These are phyloP conservation scores for Sycon ciliatum DNA, from an alignment of 37 sponge, comb jelly and placozoan species.

Conservation along the genomic window DNA sequence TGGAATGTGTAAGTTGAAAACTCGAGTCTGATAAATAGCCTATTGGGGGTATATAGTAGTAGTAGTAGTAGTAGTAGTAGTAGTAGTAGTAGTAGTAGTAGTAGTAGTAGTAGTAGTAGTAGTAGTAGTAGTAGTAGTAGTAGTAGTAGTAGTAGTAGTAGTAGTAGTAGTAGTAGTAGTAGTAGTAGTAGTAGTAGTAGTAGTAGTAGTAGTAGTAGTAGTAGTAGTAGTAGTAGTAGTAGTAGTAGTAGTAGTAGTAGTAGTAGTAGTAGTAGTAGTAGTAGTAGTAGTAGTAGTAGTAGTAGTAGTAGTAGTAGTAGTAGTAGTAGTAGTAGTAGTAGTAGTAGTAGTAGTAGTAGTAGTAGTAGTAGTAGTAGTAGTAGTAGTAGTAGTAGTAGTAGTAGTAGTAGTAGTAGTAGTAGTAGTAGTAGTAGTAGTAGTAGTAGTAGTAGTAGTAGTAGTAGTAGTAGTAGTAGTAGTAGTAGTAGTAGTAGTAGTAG, in stretches of 20 bases:
- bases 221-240: conserved; percentile 8
- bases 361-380: conserved; percentile 8
- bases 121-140: conserved; percentile 8
- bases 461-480: conserved; percentile 8
- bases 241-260: conserved; percentile 8
- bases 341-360: conserved; percentile 8
- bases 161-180: conserved; percentile 8
- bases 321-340: conserved; percentile 6
- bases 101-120: conserved; percentile 8
- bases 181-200: conserved; percentile 8
- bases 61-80: conserved; percentile 8
- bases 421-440: conserved; percentile 8
- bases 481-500: conserved; percentile 8
- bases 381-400: conserved; percentile 6
- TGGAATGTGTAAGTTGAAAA: too few species aligned
- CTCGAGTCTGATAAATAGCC: too few species aligned
- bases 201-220: conserved; percentile 6
- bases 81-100: conserved; percentile 6
- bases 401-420: conserved; percentile 8
- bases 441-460: conserved; percentile 6
- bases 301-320: conserved; percentile 8
- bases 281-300: conserved; percentile 8
- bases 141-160: conserved; percentile 6
- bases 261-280: conserved; percentile 6
- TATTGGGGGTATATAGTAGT: too few species aligned